Evolutionary conservation across 2,888 invertebrate genomes (phyloP).

Genomic region (Epinotia bilunana): DNA sequence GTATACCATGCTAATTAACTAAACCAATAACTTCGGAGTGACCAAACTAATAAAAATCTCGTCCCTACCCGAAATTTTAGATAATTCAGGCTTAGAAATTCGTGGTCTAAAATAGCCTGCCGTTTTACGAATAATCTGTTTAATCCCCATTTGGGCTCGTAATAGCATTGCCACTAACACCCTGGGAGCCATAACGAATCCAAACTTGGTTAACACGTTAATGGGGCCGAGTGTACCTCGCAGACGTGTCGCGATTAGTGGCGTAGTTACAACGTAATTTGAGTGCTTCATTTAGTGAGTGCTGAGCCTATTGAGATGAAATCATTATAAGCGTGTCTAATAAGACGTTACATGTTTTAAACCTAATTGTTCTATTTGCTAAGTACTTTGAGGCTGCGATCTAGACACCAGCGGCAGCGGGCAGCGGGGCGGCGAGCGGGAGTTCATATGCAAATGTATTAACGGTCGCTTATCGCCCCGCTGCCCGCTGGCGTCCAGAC

Average conservation of each 20-base stretch:
- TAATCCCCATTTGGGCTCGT: constrained; percentile 1
- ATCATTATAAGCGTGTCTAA: neutral
- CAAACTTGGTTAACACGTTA: constrained; percentile 9
- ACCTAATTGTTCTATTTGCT: too few species aligned
- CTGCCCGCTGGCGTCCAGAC: too few species aligned
- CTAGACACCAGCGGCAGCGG: too few species aligned
- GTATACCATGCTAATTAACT: too few species aligned
- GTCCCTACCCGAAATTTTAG: neutral
- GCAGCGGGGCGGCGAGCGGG: too few species aligned
- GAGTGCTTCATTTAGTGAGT: constrained; percentile 3
- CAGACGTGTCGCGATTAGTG: constrained; percentile 17
- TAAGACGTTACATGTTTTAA: neutral
- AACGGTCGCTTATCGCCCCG: too few species aligned
- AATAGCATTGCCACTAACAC: neutral
- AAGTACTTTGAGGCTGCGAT: too few species aligned
- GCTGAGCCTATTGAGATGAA: neutral
- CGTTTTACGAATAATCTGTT: neutral
- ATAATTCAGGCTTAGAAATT: neutral
- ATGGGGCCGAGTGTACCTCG: constrained; percentile 20
- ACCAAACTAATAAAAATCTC: neutral
- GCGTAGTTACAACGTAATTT: constrained; percentile 3
- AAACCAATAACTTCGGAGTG: too few species aligned
- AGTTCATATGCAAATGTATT: too few species aligned
- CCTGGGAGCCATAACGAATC: constrained; percentile 13
- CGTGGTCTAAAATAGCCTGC: neutral